Evolutionary conservation across 2,888 invertebrate species (phyloP).

Genomic region (Rhaphigaster nebulosa): DNA sequence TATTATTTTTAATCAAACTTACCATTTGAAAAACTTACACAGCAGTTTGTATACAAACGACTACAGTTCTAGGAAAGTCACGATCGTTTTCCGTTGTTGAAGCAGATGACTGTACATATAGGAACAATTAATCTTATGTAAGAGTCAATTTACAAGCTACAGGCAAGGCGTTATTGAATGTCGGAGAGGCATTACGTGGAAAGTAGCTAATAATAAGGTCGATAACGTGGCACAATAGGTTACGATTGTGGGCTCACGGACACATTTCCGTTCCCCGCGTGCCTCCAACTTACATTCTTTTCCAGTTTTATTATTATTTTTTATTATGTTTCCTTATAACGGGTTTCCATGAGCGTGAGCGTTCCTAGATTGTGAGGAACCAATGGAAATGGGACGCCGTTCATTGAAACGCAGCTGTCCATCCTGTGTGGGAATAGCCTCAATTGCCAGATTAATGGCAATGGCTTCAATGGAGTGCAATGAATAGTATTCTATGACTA

Average conservation of each 20-base stretch:
- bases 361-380: neutral
- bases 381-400: neutral
- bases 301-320: neutral
- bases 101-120: neutral
- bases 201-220: conserved; percentile 5
- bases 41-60: neutral
- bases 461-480: neutral
- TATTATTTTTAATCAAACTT: too few relatives aligned
- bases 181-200: neutral
- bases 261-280: neutral
- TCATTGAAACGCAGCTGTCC: neutral
- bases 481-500: neutral
- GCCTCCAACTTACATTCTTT: neutral
- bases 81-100: neutral
- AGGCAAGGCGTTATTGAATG: neutral
- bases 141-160: neutral
- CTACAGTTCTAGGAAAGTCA: neutral
- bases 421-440: neutral
- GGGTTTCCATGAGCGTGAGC: neutral
- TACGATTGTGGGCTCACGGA: neutral
- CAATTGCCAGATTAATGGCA: neutral
- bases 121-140: neutral
- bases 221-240: neutral
- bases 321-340: neutral
- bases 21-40: too few relatives aligned